Percentiles rank a stretch among this genome's conserved stretches.
Conservation (phyloP, 92 coral and sea anemone species). For the Umimayanthus chanpuru region DNA sequence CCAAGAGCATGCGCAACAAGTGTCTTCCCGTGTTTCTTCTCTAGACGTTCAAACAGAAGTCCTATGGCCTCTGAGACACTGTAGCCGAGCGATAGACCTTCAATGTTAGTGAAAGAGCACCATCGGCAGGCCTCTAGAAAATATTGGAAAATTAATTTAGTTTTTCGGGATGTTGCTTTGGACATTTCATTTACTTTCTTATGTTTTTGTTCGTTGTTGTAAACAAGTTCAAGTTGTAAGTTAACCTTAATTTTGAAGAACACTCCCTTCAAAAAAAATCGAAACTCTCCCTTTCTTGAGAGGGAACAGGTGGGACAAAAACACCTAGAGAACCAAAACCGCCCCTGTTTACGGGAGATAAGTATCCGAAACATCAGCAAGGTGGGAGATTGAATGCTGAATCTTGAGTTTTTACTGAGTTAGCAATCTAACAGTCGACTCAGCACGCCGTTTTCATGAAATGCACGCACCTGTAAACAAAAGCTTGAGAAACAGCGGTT, state of each 20-base stretch:
- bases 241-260: no score
- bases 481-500: slow-evolving; percentile 83
- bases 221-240: no score
- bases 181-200: no score
- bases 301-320: not conserved
- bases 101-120: slow-evolving; percentile 76
- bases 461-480: slow-evolving; percentile 49
- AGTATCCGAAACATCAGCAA: no score
- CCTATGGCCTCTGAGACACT: slow-evolving; percentile 80
- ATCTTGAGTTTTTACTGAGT: not conserved
- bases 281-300: no score
- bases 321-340: not conserved
- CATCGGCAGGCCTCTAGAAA: slow-evolving; percentile 73
- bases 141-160: not conserved
- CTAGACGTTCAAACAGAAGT: slow-evolving; percentile 78
- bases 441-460: not conserved
- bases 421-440: not conserved
- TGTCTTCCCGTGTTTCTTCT: slow-evolving; percentile 78
- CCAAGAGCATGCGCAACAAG: slow-evolving; percentile 81
- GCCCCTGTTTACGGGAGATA: no score
- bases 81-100: slow-evolving; percentile 74
- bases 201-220: no score
- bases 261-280: no score
- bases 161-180: not conserved
- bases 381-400: not conserved